Conservation (phyloP, 1,140 invertebrate genomes). For the Euglossa dilemma region DNA sequence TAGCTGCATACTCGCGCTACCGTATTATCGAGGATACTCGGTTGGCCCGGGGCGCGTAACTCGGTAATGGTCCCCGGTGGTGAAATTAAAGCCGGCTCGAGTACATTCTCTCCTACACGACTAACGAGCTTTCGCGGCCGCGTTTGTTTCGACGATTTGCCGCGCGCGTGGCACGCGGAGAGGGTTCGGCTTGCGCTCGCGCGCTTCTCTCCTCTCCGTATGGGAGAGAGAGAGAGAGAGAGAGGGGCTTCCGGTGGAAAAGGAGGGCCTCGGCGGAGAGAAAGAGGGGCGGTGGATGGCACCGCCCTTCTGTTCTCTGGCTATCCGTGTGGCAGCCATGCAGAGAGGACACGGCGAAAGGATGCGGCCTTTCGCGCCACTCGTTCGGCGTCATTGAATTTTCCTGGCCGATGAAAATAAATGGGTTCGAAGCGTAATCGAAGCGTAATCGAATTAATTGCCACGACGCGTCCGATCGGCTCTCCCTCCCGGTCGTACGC, state of each 20-base stretch:
- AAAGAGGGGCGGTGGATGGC: constrained; percentile 18
- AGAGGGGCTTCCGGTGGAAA: constrained; percentile 3
- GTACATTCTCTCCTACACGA: constrained; percentile 30
- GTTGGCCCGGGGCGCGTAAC: constrained; percentile 33
- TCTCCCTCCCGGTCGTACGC: too few species aligned
- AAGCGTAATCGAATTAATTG: constrained; percentile 36
- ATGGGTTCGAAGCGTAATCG: background rate
- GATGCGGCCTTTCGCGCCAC: constrained; percentile 19
- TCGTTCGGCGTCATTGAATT: constrained; percentile 6
- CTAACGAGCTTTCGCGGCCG: constrained; percentile 67
- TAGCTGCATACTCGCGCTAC: background rate
- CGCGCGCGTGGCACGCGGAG: constrained; percentile 29
- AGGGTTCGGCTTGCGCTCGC: background rate
- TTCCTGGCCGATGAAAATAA: constrained; percentile 25
- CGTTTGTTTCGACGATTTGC: constrained; percentile 64
- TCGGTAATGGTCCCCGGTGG: constrained; percentile 49
- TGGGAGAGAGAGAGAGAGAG: background rate
- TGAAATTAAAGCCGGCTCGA: constrained; percentile 62
- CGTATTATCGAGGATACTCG: constrained; percentile 41
- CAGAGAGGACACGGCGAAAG: constrained; percentile 17
- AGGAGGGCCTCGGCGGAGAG: background rate
- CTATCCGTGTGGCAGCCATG: constrained; percentile 32
- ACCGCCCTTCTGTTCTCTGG: constrained; percentile 56
- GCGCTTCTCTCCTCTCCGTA: background rate
- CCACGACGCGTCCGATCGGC: constrained; percentile 8